phyloP scores from a whole-genome alignment of 2,113 vertebrate genomes.

The Tenrec ecaudatus region DNA sequence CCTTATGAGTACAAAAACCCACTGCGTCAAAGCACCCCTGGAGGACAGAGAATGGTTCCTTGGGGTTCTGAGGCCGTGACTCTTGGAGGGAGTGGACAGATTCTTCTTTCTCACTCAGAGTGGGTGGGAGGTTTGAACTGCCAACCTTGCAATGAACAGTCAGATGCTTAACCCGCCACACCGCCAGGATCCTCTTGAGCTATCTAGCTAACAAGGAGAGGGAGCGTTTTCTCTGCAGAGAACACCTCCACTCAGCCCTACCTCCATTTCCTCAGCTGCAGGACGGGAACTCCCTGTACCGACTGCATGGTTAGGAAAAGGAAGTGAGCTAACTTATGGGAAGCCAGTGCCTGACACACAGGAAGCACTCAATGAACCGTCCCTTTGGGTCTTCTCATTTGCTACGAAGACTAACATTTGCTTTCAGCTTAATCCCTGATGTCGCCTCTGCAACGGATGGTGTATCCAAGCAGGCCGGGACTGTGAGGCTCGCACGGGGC shows the following conservation, averaged over 20 bases:
- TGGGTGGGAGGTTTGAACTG: no score
- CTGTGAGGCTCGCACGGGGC: neutral
- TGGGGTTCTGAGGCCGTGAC: no score
- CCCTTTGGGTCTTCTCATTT: neutral
- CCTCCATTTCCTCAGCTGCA: neutral
- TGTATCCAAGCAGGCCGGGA: neutral
- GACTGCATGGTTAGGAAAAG: neutral
- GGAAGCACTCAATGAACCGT: neutral
- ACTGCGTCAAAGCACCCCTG: no score
- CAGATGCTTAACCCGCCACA: no score
- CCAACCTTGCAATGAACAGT: no score
- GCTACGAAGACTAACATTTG: neutral
- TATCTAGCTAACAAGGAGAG: neutral
- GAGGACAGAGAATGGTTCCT: no score
- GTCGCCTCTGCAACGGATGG: neutral
- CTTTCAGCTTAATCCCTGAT: neutral
- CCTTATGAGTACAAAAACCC: neutral
- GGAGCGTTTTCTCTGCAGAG: neutral
- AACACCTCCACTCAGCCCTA: neutral
- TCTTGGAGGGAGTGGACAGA: no score
- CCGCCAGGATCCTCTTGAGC: no score
- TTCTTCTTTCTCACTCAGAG: no score
- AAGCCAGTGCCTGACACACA: neutral
- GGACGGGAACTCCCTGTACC: neutral
- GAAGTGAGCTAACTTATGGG: neutral